Evolutionary conservation across 1,140 invertebrate genomes (phyloP), one percentile per base, ranked within the genome.

Genomic region (Drosophila nannoptera): DNA sequence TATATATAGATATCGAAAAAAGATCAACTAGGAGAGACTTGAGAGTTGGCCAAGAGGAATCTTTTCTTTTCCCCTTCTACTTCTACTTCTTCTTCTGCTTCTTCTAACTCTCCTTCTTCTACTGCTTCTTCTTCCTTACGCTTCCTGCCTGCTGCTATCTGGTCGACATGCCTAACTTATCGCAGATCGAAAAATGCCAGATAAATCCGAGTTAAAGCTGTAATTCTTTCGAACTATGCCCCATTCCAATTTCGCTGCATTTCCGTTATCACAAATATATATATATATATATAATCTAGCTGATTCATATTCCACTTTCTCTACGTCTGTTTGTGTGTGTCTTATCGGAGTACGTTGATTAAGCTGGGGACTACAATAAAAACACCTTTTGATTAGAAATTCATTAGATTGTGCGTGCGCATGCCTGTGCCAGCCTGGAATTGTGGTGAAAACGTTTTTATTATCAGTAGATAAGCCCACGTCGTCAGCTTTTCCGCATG

Each of bases 331-430:
- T 11, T 33, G n/a, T 22, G n/a, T 22, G 6, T 31, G 36, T 56
- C 38, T 58, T 76, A 80, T 76, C 69, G 16, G n/a, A 2, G 7
- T 11, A 22, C 22, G 36, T 50, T 60, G 60, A 77, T 65, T 61
- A 42, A 59, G 43, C 38, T 22, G 22, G 22, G 16, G 58, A 16
- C 48, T 62, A 45, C n/a, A 33, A 63, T 40, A 48, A 62, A 55
- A 53, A 14, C n/a, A 16, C 38, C 43, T 35, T 8, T 35, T 56
- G 52, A 69, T 63, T 69, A 56, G 50, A 50, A 63, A 59, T 59
- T 22, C 31, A 29, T 64, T 31, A n/a, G n/a, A n/a, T n/a, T n/a
- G n/a, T n/a, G n/a, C n/a, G n/a, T n/a, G n/a, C n/a, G n/a, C 38
- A 29, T 45, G 40, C 36, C 14, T n/a, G 40, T 33, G 32, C n/a